These are phyloP conservation scores for Nannospalax galili DNA, from an alignment of 2,113 vertebrate species.

Conservation along the genomic window DNA sequence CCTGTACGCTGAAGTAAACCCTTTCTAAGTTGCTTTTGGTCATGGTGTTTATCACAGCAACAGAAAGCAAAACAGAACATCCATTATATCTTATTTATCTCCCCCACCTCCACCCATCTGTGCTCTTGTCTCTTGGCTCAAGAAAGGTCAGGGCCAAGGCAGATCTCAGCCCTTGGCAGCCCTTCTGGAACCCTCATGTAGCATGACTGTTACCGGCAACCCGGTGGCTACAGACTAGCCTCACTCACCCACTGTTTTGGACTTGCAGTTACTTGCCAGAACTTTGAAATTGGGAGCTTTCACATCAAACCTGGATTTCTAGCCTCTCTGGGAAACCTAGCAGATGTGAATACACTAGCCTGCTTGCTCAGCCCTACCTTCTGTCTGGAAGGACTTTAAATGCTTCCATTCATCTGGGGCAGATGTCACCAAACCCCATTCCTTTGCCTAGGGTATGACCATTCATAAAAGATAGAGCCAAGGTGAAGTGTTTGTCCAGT, in stretches of 20 bases:
- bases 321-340: not conserved
- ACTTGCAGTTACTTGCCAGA: not conserved
- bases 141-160: not conserved
- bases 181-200: not conserved
- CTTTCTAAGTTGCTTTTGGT: no score
- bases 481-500: not conserved
- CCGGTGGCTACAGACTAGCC: no score
- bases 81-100: not conserved
- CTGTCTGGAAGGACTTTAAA: not conserved
- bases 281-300: not conserved
- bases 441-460: not conserved
- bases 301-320: not conserved
- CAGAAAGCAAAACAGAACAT: no score
- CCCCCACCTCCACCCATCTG: not conserved
- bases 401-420: not conserved
- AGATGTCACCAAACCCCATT: not conserved
- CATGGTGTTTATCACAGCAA: no score
- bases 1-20: not conserved
- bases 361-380: not conserved
- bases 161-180: not conserved
- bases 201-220: fast-evolving
- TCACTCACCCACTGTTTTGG: not conserved
- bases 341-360: not conserved
- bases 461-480: not conserved
- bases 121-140: no score